These are phyloP conservation scores for pig (Sus scrofa) DNA, from an alignment of 2,113 vertebrate species.

Conservation along the genomic window DNA sequence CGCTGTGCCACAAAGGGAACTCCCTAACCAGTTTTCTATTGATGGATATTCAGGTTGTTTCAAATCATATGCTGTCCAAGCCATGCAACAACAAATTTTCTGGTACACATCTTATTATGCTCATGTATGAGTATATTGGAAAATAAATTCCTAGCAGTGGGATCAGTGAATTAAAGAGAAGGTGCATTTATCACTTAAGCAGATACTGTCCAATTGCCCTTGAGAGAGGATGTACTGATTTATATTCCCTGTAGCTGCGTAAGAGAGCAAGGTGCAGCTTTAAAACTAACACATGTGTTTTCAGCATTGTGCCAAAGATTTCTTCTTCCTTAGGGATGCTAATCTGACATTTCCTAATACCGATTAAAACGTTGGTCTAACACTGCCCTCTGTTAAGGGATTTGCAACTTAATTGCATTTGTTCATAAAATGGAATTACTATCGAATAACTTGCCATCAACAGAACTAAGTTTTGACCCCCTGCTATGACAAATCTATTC, in stretches of 20 bases:
- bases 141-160: background rate
- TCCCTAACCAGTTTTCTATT: background rate
- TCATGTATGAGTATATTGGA: background rate
- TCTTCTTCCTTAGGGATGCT: constrained; percentile 56
- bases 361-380: constrained; percentile 42
- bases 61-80: background rate
- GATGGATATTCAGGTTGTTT: background rate
- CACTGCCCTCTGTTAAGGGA: constrained; percentile 5
- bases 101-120: background rate
- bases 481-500: constrained; percentile 52
- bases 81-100: background rate
- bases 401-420: constrained; percentile 71
- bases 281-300: background rate
- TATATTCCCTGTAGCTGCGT: background rate
- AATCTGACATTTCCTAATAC: constrained; percentile 63
- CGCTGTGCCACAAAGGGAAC: too few species aligned
- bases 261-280: background rate
- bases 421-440: constrained; percentile 73
- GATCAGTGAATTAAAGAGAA: background rate
- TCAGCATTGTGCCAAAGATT: background rate
- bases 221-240: background rate
- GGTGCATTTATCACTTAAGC: background rate
- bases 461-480: constrained; percentile 59
- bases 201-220: background rate
- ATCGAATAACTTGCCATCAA: constrained; percentile 31